Evolutionary conservation across 1,140 invertebrate species (phyloP).

Genomic region (Cydia amplana): DNA sequence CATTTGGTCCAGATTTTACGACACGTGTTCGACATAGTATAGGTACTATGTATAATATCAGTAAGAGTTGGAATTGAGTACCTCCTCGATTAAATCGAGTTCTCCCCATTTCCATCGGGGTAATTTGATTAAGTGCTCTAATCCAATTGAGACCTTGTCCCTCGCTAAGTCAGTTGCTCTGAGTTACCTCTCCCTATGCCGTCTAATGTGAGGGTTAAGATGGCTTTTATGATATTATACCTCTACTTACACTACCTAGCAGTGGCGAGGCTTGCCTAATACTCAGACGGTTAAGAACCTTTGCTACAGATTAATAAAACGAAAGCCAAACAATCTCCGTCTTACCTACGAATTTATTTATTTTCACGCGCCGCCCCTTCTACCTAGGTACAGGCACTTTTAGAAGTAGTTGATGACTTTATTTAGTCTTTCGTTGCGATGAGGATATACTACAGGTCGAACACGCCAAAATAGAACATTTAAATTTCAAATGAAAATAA

Average conservation of each 20-base stretch:
- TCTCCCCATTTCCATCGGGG: not conserved
- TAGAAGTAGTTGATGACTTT: not conserved
- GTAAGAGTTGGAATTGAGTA: slow-evolving; percentile 3
- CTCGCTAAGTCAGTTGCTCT: slow-evolving; percentile 12
- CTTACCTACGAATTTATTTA: no score
- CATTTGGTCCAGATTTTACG: not conserved
- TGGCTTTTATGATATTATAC: slow-evolving; percentile 1
- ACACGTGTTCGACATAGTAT: not conserved
- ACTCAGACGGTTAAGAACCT: no score
- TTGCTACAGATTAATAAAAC: no score
- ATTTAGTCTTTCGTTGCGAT: not conserved
- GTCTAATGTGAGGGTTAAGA: slow-evolving; percentile 16
- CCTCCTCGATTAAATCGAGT: slow-evolving; percentile 12
- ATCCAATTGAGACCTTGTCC: slow-evolving; percentile 14
- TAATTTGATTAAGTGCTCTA: slow-evolving; percentile 19
- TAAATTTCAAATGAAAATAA: no score
- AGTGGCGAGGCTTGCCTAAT: no score
- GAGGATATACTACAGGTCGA: no score
- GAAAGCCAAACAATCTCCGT: no score
- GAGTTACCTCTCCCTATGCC: slow-evolving; percentile 11
- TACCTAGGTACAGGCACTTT: not conserved
- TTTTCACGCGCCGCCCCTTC: no score
- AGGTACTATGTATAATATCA: not conserved
- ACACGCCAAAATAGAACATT: no score
- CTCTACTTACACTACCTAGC: not conserved